Conservation (phyloP, 2,797 vertebrate species). For the Sebastolobus altivelis region DNA sequence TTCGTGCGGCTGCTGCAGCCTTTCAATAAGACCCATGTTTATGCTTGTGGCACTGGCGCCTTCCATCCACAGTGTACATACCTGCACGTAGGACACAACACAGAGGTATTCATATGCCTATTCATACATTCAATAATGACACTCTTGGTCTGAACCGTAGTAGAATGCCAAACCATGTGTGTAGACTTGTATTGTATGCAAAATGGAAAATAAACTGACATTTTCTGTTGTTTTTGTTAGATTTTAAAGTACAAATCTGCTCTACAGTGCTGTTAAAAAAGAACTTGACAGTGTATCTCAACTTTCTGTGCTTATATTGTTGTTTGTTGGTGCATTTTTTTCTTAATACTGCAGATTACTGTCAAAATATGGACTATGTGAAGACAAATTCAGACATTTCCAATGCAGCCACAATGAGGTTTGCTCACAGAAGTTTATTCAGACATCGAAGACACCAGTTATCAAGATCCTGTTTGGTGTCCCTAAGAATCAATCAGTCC, state of each 20-base stretch:
- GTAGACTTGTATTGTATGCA: not conserved
- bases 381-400: not conserved
- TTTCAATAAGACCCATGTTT: constrained; percentile 89
- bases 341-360: too few relatives aligned
- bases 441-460: not conserved
- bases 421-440: not conserved
- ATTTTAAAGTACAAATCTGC: not conserved
- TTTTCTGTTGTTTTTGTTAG: too few relatives aligned
- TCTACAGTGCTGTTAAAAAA: not conserved
- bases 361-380: not conserved
- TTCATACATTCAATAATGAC: not conserved
- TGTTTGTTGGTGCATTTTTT: not conserved
- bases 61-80: constrained; percentile 89
- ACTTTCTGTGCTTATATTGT: not conserved
- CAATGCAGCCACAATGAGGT: not conserved
- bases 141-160: not conserved
- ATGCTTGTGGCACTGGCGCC: constrained; percentile 88
- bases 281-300: not conserved
- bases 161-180: accelerated
- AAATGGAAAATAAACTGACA: too few relatives aligned
- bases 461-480: not conserved
- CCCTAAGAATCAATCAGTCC: not conserved
- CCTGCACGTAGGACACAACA: constrained; percentile 74
- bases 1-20: constrained; percentile 90
- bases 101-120: constrained; percentile 33